These are phyloP conservation scores for Galaxias olidus DNA, from an alignment of 2,797 vertebrate genomes.

Conservation along the genomic window DNA sequence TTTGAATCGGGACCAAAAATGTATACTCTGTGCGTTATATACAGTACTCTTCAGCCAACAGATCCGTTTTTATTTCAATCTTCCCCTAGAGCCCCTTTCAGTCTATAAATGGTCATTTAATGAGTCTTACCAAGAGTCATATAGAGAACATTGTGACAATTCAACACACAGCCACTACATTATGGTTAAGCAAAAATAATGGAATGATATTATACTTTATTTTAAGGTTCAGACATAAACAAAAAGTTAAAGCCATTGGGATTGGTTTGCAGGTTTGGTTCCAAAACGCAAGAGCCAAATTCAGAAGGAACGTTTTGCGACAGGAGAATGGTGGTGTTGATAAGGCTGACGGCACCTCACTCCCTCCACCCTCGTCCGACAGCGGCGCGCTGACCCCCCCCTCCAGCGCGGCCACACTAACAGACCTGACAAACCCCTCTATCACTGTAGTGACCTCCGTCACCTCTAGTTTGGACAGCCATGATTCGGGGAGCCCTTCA, in stretches of 20 bases:
- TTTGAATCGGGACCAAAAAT: constrained; percentile 40
- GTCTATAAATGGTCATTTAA: constrained; percentile 10
- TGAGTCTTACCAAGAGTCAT: constrained; percentile 7
- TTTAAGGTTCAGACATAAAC: constrained; percentile 59
- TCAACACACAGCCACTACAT: constrained; percentile 63
- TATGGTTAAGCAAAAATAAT: constrained; percentile 37
- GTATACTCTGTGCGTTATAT: constrained; percentile 37
- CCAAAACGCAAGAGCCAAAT: constrained; percentile 99
- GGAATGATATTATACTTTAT: constrained; percentile 53
- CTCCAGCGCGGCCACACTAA: constrained; percentile 98
- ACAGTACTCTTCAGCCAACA: constrained; percentile 53
- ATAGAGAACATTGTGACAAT: constrained; percentile 53
- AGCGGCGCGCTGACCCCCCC: constrained; percentile 96
- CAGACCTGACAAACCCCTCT: constrained; percentile 99
- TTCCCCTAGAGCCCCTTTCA: constrained; percentile 46
- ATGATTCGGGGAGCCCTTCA: constrained; percentile 97
- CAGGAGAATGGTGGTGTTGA: constrained; percentile 99
- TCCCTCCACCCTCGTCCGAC: constrained; percentile 96
- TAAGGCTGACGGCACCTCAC: constrained; percentile 98
- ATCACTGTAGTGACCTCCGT: constrained; percentile 98
- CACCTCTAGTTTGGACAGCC: constrained; percentile 99
- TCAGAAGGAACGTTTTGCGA: constrained; percentile 99
- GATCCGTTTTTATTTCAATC: constrained; percentile 47
- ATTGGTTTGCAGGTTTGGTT: constrained; percentile 99
- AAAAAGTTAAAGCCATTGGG: constrained; percentile 94